A percentile compares a stretch with the other conserved stretches of the same genome.
phyloP scores from a whole-genome alignment of 2,113 vertebrate genomes.

The Pedionomus torquatus region DNA sequence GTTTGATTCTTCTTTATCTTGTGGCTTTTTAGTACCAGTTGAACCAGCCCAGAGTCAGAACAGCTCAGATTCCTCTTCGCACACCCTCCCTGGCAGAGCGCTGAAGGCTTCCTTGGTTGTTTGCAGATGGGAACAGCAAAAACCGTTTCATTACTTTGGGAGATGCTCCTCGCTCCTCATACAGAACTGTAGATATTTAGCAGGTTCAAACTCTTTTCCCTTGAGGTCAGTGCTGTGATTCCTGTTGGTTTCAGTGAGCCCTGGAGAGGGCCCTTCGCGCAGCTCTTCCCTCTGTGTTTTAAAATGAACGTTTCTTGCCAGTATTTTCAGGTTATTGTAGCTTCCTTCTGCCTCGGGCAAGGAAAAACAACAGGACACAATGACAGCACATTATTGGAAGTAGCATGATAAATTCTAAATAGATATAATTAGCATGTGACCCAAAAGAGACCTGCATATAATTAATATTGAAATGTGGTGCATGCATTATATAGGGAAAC shows the following conservation, averaged over 20 bases:
- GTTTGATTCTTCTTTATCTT: background rate
- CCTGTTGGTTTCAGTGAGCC: background rate
- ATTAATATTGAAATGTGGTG: slow-evolving; percentile 50
- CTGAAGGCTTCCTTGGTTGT: background rate
- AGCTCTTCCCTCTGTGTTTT: background rate
- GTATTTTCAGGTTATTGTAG: slow-evolving; percentile 47
- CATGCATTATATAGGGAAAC: background rate
- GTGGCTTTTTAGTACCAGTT: background rate
- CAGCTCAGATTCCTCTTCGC: background rate
- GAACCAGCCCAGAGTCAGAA: background rate
- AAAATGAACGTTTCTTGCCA: slow-evolving; percentile 20
- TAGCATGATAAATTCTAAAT: slow-evolving; percentile 59
- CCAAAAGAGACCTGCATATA: slow-evolving; percentile 46
- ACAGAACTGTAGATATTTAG: background rate
- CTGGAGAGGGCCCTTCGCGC: background rate
- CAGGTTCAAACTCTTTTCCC: background rate
- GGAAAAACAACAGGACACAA: slow-evolving; percentile 50
- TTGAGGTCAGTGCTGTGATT: slow-evolving; percentile 5
- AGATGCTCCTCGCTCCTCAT: background rate
- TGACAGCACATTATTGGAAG: slow-evolving; percentile 1
- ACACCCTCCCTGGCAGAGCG: background rate
- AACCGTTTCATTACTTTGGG: background rate
- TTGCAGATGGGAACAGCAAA: background rate
- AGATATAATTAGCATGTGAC: slow-evolving; percentile 63
- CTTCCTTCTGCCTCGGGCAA: slow-evolving; percentile 56